Evolutionary conservation across 2,888 invertebrate species (phyloP).

Genomic region (Micoletzkya japonica): DNA sequence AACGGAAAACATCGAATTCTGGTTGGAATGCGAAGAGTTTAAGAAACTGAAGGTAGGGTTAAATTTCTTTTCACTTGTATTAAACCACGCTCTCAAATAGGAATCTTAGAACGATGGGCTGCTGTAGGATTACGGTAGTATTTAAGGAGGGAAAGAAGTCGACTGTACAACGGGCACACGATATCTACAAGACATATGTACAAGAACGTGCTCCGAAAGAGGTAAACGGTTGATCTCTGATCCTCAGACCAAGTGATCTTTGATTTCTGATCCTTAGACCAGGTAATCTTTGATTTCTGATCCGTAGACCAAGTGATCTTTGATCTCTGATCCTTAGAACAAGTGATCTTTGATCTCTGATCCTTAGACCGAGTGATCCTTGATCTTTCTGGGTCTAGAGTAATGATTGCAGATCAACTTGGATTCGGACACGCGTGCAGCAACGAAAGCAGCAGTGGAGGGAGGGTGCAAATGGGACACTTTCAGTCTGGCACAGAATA

Average conservation of each 20-base stretch:
- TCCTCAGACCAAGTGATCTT: not conserved
- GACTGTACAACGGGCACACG: conserved; percentile 50
- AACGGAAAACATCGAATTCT: conserved; percentile 61
- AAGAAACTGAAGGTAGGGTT: conserved; percentile 55
- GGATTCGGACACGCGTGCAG: conserved; percentile 55
- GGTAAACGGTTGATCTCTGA: conserved; percentile 33
- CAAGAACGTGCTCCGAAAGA: conserved; percentile 52
- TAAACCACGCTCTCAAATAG: not conserved
- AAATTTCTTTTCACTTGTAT: not conserved
- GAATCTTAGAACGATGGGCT: too few relatives aligned
- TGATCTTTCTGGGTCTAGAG: too few relatives aligned
- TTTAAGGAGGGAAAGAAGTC: conserved; percentile 42
- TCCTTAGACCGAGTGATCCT: not conserved
- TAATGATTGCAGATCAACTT: conserved; percentile 52
- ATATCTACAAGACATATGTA: conserved; percentile 54
- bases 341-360: not conserved
- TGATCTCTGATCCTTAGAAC: not conserved
- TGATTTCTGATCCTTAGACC: not conserved
- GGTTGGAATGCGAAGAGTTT: conserved; percentile 57
- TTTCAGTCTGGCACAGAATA: conserved; percentile 55
- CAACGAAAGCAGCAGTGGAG: conserved; percentile 56
- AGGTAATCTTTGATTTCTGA: not conserved
- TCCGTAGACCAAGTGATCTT: not conserved
- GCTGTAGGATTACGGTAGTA: not conserved
- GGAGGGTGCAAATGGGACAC: conserved; percentile 49